A percentile compares a stretch with the other conserved stretches of the same genome.
phyloP scores from a whole-genome alignment of 2,113 vertebrate genomes.

The Rhea pennata region DNA sequence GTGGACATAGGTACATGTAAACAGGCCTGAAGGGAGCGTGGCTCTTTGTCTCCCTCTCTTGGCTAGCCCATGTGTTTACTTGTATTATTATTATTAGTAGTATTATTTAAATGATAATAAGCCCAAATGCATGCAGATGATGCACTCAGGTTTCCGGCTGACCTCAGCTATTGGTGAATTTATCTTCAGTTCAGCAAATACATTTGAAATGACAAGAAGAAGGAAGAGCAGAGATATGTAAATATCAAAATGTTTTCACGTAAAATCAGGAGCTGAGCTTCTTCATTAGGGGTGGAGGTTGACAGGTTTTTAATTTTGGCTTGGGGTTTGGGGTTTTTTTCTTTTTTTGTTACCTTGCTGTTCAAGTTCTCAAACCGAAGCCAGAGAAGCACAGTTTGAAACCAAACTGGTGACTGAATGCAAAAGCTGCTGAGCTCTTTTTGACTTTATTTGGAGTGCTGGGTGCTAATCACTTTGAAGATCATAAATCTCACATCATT shows the following conservation, averaged over 20 bases:
- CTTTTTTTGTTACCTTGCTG: conserved; percentile 19
- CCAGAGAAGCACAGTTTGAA: conserved; percentile 45
- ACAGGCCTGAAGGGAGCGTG: neutral
- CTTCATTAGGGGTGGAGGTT: conserved; percentile 41
- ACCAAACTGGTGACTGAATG: conserved; percentile 24
- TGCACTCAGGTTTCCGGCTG: neutral
- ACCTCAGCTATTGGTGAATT: conserved; percentile 26
- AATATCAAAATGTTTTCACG: conserved; percentile 54
- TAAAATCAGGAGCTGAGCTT: conserved; percentile 32
- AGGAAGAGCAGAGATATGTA: conserved; percentile 8
- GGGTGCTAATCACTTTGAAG: conserved; percentile 67
- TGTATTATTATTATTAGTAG: neutral
- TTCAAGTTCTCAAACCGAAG: conserved; percentile 56
- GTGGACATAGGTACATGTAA: neutral
- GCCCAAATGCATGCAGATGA: neutral
- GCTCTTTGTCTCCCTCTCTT: conserved; percentile 69
- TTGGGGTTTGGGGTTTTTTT: conserved; percentile 53
- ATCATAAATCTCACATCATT: conserved; percentile 58
- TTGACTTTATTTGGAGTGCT: conserved; percentile 65
- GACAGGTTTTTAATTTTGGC: conserved; percentile 60
- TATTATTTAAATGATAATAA: neutral
- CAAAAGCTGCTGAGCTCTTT: conserved; percentile 36
- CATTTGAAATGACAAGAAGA: neutral
- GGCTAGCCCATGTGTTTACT: neutral
- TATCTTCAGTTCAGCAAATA: conserved; percentile 15